Conservation (phyloP, 1,140 invertebrate genomes). For the Bradynema listronoti region DNA sequence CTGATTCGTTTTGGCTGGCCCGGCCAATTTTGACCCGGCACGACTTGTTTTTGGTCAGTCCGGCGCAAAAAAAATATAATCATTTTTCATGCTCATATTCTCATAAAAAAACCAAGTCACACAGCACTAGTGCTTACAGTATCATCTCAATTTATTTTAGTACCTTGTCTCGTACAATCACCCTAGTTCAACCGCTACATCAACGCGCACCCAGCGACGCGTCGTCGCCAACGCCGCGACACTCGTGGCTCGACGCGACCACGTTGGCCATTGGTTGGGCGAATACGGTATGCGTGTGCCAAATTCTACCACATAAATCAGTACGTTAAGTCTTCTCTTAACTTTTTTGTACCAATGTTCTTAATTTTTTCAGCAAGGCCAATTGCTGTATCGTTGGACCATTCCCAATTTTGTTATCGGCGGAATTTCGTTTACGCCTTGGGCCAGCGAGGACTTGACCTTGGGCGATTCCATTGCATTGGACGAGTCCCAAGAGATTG, state of each 20-base stretch:
- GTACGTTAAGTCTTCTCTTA: neutral
- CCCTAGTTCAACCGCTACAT: slow-evolving; percentile 48
- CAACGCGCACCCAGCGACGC: slow-evolving; percentile 16
- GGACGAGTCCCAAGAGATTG: neutral
- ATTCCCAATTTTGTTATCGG: slow-evolving; percentile 32
- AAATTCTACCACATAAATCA: neutral
- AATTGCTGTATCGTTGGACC: slow-evolving; percentile 16
- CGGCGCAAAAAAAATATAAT: too few species aligned
- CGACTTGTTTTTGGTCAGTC: too few species aligned
- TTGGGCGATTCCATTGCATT: slow-evolving; percentile 2
- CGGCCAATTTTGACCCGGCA: too few species aligned
- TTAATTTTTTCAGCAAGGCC: neutral
- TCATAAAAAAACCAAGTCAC: too few species aligned
- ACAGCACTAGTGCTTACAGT: too few species aligned
- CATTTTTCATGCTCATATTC: too few species aligned
- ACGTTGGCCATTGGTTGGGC: slow-evolving; percentile 52
- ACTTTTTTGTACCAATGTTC: neutral
- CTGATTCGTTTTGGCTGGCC: too few species aligned
- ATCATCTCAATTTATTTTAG: too few species aligned
- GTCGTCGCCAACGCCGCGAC: slow-evolving; percentile 32
- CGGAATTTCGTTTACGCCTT: slow-evolving; percentile 30
- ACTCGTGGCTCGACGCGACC: slow-evolving; percentile 40
- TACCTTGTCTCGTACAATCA: slow-evolving; percentile 29
- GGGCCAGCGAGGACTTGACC: neutral
- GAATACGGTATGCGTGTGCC: slow-evolving; percentile 31